Base-by-base conservation (phyloP, 2,797 vertebrate genomes). In the Delichon dasypus region DNA sequence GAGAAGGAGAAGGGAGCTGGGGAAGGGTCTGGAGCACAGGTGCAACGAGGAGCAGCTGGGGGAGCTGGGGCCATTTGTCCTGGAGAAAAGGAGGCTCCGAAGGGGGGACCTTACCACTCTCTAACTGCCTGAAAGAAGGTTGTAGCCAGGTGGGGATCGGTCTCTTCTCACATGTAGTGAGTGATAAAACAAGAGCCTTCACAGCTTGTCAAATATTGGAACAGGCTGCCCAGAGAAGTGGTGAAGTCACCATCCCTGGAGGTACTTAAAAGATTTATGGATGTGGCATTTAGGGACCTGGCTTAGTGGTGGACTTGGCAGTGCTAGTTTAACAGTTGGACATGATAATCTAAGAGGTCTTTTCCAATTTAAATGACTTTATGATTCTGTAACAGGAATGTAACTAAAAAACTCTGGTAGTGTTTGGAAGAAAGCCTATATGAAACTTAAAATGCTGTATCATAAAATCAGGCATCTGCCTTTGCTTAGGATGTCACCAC, bases 101-200 rank as follows among this genome's bases (percentile, higher is more conserved):
- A 6, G 34, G 34, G 34, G 34, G 11, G 4, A 34, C 7, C 8
- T 81, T 60, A 19, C 4, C 4, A 5, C 17, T 40, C 42, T 32
- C 17, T 53, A 54, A 42, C 4, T 60, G 7, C 47, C 17, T 54
- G 18, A 54, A 60, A 42, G 30, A 40, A 53, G 8, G 8, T 10
- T 53, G n/a, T 42, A 27, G 53, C 36, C 9, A 18, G 26, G 18
- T 29, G 30, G 11, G 7, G 26, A 7, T 48, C 0, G 0, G 19
- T 36, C 18, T 78, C 53, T 78, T 85, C 30, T 54, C 22, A 22
- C 23, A 42, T 11, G 9, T 42, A 54, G 48, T 1, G 32, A 72
- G 53, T 48, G 73, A 11, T 60, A 60, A 73, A 57, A 66, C 34
- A 72, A 47, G 40, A 48, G 11, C 34, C 34, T 78, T 60, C 47